Evolutionary conservation across 2,797 vertebrate species (phyloP), one percentile per base, ranked within the genome.

Genomic region (Channallabes apus): DNA sequence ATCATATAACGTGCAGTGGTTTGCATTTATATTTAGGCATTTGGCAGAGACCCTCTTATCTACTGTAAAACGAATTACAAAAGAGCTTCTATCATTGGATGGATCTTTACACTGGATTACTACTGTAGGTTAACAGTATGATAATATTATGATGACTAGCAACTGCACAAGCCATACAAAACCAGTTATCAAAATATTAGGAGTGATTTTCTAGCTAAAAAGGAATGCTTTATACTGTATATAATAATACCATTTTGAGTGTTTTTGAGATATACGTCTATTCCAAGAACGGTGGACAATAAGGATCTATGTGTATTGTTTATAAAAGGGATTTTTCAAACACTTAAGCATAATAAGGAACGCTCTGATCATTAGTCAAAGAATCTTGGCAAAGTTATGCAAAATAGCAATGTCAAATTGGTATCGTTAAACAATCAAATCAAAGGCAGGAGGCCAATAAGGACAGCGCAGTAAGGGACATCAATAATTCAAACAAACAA

Each of bases 141-240:
- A 35, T 35, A 35, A 82, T 88, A 32, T 76, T 69, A 80, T 84
- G 73, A 59, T 86, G 81, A 87, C 84, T 86, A 87, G 77, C 85
- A 86, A 73, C 82, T 72, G 78, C 78, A 69, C 56, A 77, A 65
- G 18, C 80, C 59, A 78, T 82, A 61, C 20, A 54, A 81, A 54
- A 61, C 62, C 29, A 41, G 62, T 54, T 80, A 62, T 85, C 32
- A 14, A 58, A 9, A 15, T 29, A 17, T 75, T 76, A 77, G 32
- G 71, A 84, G 75, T 83, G 54, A 77, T 15, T 75, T 20, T 77
- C 54, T 77, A 58, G 46, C 14, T 29, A 59, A 32, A 18, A 35
- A 77, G 56, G 75, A 77, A 59, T 22, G 18, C 35, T 59, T 59
- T 27, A 59, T 41, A 41, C n/a, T n/a, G n/a, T 41, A 41, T 41